Base-by-base conservation (phyloP, 2,888 invertebrate species). In the Hartigia nigra region DNA sequence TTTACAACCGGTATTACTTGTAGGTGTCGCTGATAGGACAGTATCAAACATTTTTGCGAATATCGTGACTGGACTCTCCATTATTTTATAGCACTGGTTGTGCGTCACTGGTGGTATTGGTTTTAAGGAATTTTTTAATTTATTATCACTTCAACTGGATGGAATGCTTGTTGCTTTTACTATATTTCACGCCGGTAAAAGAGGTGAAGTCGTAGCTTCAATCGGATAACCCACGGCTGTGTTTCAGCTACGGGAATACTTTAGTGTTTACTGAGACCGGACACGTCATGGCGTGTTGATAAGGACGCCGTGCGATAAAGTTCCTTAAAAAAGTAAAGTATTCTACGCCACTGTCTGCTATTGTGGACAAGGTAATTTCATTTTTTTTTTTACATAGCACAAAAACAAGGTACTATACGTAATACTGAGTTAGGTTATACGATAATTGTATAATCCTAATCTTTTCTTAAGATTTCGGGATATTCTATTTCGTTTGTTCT, bases 281-380 rank as follows among this genome's bases (percentile, higher is more conserved):
- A 23, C 23, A 55, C 55, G 55, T 55, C 55, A 23, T 23, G 55
- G 9, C 55, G 55, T 23, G 55, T 55, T 23, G 55, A 55, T 55
- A 55, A 55, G 55, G 55, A 55, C 55, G 55, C 23, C 9, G 23
- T 55, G 55, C 55, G 80, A 81, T 80, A 83, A 82, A 79, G 77
- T 55, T 23, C 55, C 23, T 55, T 55, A 23, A 55, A 55, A 55
- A 55, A 39, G 5, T 0, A 2, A 55, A 55, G 2, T 55, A 55
- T 9, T 55, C 55, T 23, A 55, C 55, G 55, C 23, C 55, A 55
- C 55, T 55, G 23, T 55, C 55, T 23, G 23, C 9, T 55, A 55
- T 9, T 2, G 9, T 23, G 55, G 5, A 55, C 55, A 55, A 55
- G 55, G 55, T 55, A 55, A 55, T 55, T 23, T 9, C 23, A 55